Percentiles rank a stretch among this genome's conserved stretches.
These are phyloP conservation scores for Trachops cirrhosus DNA, from an alignment of 2,797 vertebrate genomes.

Conservation along the genomic window DNA sequence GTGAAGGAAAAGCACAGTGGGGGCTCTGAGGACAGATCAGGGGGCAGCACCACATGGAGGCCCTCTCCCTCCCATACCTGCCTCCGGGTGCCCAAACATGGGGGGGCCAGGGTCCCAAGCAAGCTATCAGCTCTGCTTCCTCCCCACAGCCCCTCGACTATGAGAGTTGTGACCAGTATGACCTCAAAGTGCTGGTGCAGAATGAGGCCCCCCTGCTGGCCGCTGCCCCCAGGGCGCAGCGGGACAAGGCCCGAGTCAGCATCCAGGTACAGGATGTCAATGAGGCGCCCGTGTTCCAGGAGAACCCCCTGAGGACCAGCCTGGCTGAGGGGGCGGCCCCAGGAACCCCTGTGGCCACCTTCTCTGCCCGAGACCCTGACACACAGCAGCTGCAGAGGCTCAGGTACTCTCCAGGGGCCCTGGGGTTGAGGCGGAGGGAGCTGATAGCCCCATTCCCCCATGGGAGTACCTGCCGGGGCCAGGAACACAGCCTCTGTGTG, in stretches of 20 bases:
- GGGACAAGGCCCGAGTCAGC: constrained; percentile 84
- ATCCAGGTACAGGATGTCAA: constrained; percentile 90
- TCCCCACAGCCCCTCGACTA: constrained; percentile 90
- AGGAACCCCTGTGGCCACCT: constrained; percentile 86
- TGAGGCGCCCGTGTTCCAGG: constrained; percentile 89
- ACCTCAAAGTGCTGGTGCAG: constrained; percentile 85
- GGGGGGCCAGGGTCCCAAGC: accelerated
- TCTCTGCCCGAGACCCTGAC: constrained; percentile 92
- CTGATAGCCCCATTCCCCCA: accelerated
- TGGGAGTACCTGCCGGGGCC: neutral
- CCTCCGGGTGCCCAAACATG: accelerated
- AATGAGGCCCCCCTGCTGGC: constrained; percentile 86
- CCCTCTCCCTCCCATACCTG: neutral
- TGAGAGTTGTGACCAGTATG: constrained; percentile 83
- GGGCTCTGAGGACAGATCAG: neutral
- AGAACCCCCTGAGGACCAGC: constrained; percentile 87
- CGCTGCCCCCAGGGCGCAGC: constrained; percentile 77
- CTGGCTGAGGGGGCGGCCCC: constrained; percentile 88
- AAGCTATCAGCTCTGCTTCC: accelerated
- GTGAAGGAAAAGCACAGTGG: neutral
- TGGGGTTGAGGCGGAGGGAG: neutral
- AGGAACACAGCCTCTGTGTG: neutral
- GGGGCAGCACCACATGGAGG: neutral
- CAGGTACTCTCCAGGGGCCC: constrained; percentile 78
- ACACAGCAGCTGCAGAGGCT: constrained; percentile 84